Base-by-base conservation (phyloP, 2,113 vertebrate genomes). In the Anguilla japonica region DNA sequence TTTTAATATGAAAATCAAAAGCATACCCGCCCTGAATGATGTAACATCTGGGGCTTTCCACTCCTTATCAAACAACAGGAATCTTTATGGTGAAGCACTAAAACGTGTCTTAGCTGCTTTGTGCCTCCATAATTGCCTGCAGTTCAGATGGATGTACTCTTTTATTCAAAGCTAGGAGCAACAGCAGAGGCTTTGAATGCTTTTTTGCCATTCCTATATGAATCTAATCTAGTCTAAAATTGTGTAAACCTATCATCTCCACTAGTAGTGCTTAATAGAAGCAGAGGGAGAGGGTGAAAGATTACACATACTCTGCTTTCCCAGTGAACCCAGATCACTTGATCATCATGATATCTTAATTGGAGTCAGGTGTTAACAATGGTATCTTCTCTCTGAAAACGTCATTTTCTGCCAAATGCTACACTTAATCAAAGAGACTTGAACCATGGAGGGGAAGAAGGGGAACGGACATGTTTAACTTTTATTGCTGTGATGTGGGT, bases 321-420 rank as follows among this genome's bases (percentile, higher is more conserved):
- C n/a, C 46, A 16, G 75, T 78, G 50, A 78, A 4, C 39, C 14
- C 8, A 43, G 20, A 86, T 81, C 22, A 85, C 14, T 8, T 29
- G 20, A 86, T 81, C 22, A 85, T 22, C 71, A 60, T 82, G 83
- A 87, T 80, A 60, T 57, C 41, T 60, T 56, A 87, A 87, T 26
- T 60, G 26, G 80, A 81, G 22, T 87, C 79, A 88, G 85, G 82
- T 57, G 83, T 43, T 46, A 56, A 67, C 43, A 60, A 75, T 79
- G 85, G 29, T 29, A 1, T 81, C 79, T 79, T 41, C 3, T 46
- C 41, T n/a, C 26, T 53, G 67, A 29, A 53, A 79, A 86, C 67
- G 22, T 20, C 86, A 40, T 80, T 80, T 41, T 39, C 29, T 40
- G 79, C 63, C 63, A 71, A 71, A 71, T 71, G 26, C 63, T 20